Conservation (phyloP, 2,113 vertebrate species). For the Turdus rufiventris region DNA sequence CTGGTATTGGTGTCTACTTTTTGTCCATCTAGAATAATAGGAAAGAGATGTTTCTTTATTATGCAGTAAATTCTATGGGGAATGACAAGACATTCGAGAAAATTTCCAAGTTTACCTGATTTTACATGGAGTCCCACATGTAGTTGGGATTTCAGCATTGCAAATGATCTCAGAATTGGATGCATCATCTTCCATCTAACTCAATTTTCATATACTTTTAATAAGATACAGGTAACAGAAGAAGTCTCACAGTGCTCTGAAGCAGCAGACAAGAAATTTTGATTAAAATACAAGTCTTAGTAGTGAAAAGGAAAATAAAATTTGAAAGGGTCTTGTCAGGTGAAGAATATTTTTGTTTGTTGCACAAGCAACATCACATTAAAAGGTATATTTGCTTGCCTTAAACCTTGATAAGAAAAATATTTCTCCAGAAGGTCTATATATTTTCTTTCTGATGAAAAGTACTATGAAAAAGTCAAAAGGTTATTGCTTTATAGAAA, state of each 20-base stretch:
- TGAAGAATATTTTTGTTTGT: neutral
- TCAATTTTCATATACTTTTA: neutral
- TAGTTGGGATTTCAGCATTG: neutral
- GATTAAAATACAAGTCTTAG: neutral
- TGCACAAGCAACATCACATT: neutral
- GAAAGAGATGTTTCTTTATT: neutral
- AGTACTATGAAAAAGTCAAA: neutral
- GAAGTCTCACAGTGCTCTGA: neutral
- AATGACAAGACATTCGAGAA: neutral
- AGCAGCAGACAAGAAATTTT: neutral
- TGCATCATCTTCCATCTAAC: neutral
- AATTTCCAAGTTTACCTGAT: neutral
- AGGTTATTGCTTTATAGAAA: neutral
- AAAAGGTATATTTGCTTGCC: neutral
- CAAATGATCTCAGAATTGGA: neutral
- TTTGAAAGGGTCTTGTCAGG: neutral
- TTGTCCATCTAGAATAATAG: neutral
- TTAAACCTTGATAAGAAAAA: conserved; percentile 16
- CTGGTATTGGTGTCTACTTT: neutral
- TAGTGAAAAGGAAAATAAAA: neutral
- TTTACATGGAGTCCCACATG: neutral
- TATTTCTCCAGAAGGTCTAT: neutral
- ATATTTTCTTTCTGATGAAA: neutral
- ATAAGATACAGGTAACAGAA: neutral
- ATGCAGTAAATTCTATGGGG: neutral